phyloP scores from a whole-genome alignment of 2,888 invertebrate genomes.

The Archips xylosteana region DNA sequence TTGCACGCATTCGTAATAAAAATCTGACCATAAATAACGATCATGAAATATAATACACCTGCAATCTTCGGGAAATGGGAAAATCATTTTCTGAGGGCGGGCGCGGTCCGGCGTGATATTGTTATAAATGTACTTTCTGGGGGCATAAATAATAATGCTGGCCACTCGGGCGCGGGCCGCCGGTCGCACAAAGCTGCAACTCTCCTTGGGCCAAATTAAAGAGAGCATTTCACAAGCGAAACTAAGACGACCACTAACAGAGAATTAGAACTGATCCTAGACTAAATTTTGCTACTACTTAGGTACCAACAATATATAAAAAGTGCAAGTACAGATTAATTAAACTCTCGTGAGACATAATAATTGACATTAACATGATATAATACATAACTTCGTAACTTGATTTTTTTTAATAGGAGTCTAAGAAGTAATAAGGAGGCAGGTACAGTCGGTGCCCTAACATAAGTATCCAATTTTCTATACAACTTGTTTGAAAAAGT shows the following conservation, averaged over 20 bases:
- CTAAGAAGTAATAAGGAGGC: no score
- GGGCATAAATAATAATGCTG: slow-evolving; percentile 84
- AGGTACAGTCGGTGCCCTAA: no score
- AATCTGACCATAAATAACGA: slow-evolving; percentile 84
- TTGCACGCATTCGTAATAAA: slow-evolving; percentile 85
- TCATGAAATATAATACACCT: slow-evolving; percentile 86
- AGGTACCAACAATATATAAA: no score
- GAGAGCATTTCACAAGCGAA: neutral
- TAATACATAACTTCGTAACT: no score
- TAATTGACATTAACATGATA: no score
- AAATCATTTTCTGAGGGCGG: slow-evolving; percentile 85
- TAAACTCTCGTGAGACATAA: no score
- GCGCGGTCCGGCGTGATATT: slow-evolving; percentile 84
- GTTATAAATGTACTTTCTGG: slow-evolving; percentile 84
- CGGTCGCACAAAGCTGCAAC: slow-evolving; percentile 41
- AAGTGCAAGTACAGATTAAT: no score
- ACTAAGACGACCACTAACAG: neutral
- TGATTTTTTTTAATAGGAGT: no score
- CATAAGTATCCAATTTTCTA: no score
- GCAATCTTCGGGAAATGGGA: slow-evolving; percentile 85
- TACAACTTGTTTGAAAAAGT: no score
- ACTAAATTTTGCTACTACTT: no score
- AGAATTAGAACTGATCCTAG: no score
- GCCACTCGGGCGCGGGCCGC: slow-evolving; percentile 61
- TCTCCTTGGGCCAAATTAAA: neutral